These are phyloP conservation scores for Cololabis saira DNA, from an alignment of 2,113 vertebrate species.

Conservation along the genomic window DNA sequence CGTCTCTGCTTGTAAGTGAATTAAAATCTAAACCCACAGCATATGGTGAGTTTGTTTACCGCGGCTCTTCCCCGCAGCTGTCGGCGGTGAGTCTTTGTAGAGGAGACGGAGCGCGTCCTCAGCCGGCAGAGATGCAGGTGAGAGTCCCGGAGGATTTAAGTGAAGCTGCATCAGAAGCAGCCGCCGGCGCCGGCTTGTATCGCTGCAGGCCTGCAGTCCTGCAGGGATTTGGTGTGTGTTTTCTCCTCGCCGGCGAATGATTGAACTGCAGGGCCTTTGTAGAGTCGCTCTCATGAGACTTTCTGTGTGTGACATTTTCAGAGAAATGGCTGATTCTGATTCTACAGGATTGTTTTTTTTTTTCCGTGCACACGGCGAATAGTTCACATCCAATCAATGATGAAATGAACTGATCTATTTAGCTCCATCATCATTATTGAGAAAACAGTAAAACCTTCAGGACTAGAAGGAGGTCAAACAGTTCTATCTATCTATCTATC, in stretches of 20 bases:
- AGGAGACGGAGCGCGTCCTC: slow-evolving; percentile 38
- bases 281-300: slow-evolving; percentile 45
- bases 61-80: slow-evolving; percentile 20
- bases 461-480: no score
- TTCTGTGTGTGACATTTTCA: slow-evolving; percentile 11
- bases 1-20: slow-evolving; percentile 8
- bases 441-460: slow-evolving; percentile 12
- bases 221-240: slow-evolving; percentile 44
- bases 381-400: slow-evolving; percentile 38
- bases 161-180: slow-evolving; percentile 61
- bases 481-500: no score
- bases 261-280: slow-evolving; percentile 53
- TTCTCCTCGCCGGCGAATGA: slow-evolving; percentile 51
- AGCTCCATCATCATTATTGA: slow-evolving; percentile 44
- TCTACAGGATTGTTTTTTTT: slow-evolving; percentile 44
- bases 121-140: slow-evolving; percentile 47
- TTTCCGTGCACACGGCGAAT: slow-evolving; percentile 17
- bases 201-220: slow-evolving; percentile 59
- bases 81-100: slow-evolving; percentile 45
- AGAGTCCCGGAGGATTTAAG: slow-evolving; percentile 60
- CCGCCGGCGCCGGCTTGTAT: slow-evolving; percentile 59
- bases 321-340: slow-evolving; percentile 35
- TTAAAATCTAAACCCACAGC: slow-evolving; percentile 16
- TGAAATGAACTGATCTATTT: slow-evolving; percentile 36
- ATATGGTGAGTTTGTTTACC: slow-evolving; percentile 34